A percentile compares a stretch with the other conserved stretches of the same genome.
Evolutionary conservation across 2,113 vertebrate genomes (phyloP).

Genomic region (Gallinago undulata): DNA sequence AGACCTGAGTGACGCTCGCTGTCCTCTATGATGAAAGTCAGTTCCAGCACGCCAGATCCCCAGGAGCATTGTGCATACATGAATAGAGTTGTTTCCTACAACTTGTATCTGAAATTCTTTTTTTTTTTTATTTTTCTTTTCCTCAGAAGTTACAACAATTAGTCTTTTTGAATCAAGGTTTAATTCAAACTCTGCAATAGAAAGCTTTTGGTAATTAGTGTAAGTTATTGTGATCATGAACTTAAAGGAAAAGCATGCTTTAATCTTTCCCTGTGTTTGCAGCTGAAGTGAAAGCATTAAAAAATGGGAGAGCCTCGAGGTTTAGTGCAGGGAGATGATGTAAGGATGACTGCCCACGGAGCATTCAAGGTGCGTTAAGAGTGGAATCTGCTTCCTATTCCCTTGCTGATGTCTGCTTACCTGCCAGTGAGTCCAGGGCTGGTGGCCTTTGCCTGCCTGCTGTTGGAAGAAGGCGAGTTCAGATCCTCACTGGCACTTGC

Average conservation of each 20-base stretch:
- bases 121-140: background rate
- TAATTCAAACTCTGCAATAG: conserved; percentile 50
- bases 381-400: background rate
- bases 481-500: background rate
- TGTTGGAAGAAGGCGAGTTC: background rate
- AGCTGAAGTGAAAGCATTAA: background rate
- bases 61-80: background rate
- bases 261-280: conserved; percentile 20
- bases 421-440: background rate
- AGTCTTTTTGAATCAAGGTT: conserved; percentile 51
- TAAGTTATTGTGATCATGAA: conserved; percentile 48
- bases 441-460: background rate
- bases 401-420: background rate
- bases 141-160: conserved; percentile 38
- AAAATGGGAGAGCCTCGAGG: background rate
- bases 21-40: background rate
- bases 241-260: conserved; percentile 4
- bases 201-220: conserved; percentile 56
- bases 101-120: background rate
- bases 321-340: background rate
- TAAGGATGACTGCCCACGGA: background rate
- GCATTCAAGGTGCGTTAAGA: background rate
- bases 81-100: background rate
- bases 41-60: conserved; percentile 10
- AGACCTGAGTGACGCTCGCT: background rate